Conservation (phyloP, 2,797 vertebrate genomes). For the Poeciliopsis presidionis region DNA sequence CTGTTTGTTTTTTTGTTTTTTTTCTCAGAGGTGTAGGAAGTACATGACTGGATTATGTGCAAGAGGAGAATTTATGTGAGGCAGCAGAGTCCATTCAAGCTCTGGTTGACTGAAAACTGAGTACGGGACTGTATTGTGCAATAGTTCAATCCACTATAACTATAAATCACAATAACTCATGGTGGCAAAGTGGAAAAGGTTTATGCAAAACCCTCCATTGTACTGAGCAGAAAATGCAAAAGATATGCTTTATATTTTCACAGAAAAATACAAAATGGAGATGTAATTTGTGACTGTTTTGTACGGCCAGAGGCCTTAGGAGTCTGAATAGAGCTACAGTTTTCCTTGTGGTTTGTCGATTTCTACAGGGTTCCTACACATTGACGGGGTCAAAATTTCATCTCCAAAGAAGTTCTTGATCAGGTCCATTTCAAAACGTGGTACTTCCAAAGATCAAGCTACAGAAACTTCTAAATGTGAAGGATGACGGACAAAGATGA, state of each 20-base stretch:
- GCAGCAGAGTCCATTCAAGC: neutral
- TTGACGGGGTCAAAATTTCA: neutral
- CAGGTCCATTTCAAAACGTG: neutral
- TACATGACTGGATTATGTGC: neutral
- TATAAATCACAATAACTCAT: conserved; percentile 43
- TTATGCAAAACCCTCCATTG: conserved; percentile 37
- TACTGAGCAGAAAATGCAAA: conserved; percentile 49
- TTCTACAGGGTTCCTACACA: conserved; percentile 12
- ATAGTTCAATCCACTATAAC: conserved; percentile 44
- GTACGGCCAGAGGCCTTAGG: conserved; percentile 32
- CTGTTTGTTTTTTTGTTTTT: neutral
- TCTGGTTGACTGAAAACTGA: conserved; percentile 9
- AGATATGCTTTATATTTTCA: conserved; percentile 69
- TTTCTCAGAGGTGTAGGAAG: neutral
- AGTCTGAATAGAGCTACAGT: conserved; percentile 39
- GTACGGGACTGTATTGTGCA: conserved; percentile 22
- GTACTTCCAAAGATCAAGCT: neutral
- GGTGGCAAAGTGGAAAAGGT: conserved; percentile 26
- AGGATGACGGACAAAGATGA: neutral
- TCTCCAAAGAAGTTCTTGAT: neutral
- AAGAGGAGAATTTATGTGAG: neutral
- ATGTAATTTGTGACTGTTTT: conserved; percentile 56
- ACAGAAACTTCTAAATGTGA: neutral
- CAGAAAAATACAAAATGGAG: conserved; percentile 45
- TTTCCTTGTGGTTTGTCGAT: conserved; percentile 63